These are phyloP conservation scores for Battus philenor DNA, from an alignment of 1,140 invertebrate species.

Conservation along the genomic window DNA sequence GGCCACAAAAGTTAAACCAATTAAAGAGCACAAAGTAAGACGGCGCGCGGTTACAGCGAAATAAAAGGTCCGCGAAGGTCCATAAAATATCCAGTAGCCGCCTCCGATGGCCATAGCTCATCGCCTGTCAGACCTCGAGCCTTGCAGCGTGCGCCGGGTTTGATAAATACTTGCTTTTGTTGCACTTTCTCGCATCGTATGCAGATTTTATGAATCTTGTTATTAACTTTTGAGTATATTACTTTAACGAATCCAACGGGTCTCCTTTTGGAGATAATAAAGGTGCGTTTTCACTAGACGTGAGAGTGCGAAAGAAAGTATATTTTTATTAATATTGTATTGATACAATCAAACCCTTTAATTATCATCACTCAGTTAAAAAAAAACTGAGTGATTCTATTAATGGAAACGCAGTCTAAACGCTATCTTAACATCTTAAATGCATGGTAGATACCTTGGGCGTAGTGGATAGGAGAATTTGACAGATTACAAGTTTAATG, in stretches of 20 bases:
- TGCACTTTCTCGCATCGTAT: constrained; percentile 45
- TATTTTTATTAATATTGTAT: not conserved
- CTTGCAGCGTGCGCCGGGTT: constrained; percentile 16
- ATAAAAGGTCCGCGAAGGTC: constrained; percentile 15
- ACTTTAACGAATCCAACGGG: too few relatives aligned
- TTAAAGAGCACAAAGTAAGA: constrained; percentile 15
- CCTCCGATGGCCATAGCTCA: constrained; percentile 28
- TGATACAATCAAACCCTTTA: not conserved
- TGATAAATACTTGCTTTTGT: constrained; percentile 47
- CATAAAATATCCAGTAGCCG: constrained; percentile 46
- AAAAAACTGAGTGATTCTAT: too few relatives aligned
- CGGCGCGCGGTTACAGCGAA: constrained; percentile 3
- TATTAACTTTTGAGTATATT: constrained; percentile 16
- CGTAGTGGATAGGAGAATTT: too few relatives aligned
- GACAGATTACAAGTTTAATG: not conserved
- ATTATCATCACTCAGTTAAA: too few relatives aligned
- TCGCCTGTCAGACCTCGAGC: constrained; percentile 19
- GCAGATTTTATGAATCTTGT: constrained; percentile 35
- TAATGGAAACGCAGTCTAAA: too few relatives aligned
- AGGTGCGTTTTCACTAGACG: too few relatives aligned
- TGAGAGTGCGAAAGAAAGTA: not conserved
- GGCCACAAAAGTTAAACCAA: constrained; percentile 7
- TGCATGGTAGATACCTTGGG: too few relatives aligned
- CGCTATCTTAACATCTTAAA: too few relatives aligned
- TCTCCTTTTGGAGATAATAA: too few relatives aligned